Percentiles rank a stretch among this genome's conserved stretches.
These are phyloP conservation scores for Vimba vimba DNA, from an alignment of 2,113 vertebrate species.

Conservation along the genomic window DNA sequence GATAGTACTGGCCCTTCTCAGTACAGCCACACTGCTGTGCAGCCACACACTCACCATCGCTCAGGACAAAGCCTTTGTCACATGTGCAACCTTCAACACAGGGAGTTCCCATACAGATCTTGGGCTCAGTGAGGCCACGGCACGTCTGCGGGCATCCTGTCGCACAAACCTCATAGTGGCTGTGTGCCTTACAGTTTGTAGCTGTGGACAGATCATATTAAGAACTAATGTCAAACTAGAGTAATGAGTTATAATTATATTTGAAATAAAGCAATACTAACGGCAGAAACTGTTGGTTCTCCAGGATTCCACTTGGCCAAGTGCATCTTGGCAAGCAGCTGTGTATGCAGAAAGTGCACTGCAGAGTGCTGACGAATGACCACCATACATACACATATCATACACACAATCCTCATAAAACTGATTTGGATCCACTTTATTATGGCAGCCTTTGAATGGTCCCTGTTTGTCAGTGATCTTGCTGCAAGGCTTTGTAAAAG, in stretches of 20 bases:
- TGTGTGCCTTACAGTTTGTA: constrained; percentile 45
- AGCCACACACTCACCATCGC: constrained; percentile 59
- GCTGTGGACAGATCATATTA: constrained; percentile 41
- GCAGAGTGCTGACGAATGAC: constrained; percentile 63
- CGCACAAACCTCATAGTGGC: constrained; percentile 50
- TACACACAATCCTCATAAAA: constrained; percentile 69
- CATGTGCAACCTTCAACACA: constrained; percentile 63
- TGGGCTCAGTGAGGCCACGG: constrained; percentile 14
- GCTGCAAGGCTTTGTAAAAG: constrained; percentile 65
- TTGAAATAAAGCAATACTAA: constrained; percentile 56
- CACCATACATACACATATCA: constrained; percentile 70
- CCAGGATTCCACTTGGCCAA: constrained; percentile 59
- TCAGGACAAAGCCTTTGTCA: constrained; percentile 56
- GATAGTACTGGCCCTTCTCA: constrained; percentile 57
- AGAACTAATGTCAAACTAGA: neutral
- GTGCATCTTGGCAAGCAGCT: constrained; percentile 63
- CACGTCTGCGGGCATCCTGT: constrained; percentile 40
- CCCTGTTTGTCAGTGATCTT: constrained; percentile 60
- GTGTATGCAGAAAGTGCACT: constrained; percentile 64
- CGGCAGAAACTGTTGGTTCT: constrained; percentile 67
- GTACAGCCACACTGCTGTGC: constrained; percentile 63
- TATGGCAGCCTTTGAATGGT: constrained; percentile 65
- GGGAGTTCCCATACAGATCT: constrained; percentile 19
- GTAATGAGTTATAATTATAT: neutral
- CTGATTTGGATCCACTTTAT: constrained; percentile 50